These are phyloP conservation scores for Gari tellinella DNA, from an alignment of 2,888 invertebrate species.

Conservation along the genomic window DNA sequence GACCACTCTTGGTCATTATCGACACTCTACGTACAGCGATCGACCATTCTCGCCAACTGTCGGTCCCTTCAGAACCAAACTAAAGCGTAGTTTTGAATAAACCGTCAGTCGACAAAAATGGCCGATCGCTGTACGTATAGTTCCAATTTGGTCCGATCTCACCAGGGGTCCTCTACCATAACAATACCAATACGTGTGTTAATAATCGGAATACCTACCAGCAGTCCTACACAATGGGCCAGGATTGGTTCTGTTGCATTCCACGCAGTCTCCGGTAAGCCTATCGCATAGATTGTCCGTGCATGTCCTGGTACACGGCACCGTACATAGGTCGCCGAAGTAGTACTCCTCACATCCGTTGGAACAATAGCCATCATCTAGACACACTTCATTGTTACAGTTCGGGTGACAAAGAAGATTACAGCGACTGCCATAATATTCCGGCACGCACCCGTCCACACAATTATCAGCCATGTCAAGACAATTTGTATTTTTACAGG, in stretches of 20 bases:
- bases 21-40: too few species aligned
- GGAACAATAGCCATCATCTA: constrained; percentile 33
- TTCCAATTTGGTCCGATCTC: too few species aligned
- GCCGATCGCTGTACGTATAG: too few species aligned
- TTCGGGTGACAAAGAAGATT: constrained; percentile 14
- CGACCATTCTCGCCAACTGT: too few species aligned
- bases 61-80: too few species aligned
- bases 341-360: constrained; percentile 33
- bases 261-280: constrained; percentile 19
- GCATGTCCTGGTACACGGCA: constrained; percentile 35
- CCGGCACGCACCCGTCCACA: constrained; percentile 28
- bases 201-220: too few species aligned
- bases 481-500: constrained; percentile 28
- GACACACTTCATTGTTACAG: constrained; percentile 41
- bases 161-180: too few species aligned
- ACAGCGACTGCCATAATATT: constrained; percentile 40
- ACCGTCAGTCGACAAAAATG: too few species aligned
- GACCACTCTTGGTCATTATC: too few species aligned
- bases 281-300: constrained; percentile 38
- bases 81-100: too few species aligned
- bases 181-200: too few species aligned
- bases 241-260: constrained; percentile 29
- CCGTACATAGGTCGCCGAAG: constrained; percentile 24
- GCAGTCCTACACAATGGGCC: constrained; percentile 32
- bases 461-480: constrained; percentile 22